phyloP scores from a whole-genome alignment of 2,888 invertebrate genomes.

The Hofmannophila pseudospretella region DNA sequence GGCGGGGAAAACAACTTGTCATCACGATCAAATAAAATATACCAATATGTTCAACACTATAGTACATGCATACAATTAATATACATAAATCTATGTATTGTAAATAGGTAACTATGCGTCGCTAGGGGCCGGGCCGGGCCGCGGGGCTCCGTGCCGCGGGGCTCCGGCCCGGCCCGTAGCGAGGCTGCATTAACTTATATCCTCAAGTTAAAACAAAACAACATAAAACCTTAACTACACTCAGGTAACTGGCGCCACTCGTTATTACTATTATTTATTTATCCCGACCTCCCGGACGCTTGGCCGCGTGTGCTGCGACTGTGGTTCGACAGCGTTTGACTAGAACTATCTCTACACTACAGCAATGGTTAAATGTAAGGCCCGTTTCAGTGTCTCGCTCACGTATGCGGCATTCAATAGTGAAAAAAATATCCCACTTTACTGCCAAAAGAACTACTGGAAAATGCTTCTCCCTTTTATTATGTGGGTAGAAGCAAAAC shows the following conservation, averaged over 20 bases:
- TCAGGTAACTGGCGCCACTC: slow-evolving; percentile 56
- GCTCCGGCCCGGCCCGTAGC: slow-evolving; percentile 29
- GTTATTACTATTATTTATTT: slow-evolving; percentile 5
- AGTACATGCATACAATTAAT: slow-evolving; percentile 51
- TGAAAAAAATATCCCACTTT: too few relatives aligned
- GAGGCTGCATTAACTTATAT: slow-evolving; percentile 46
- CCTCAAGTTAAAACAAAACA: slow-evolving; percentile 46
- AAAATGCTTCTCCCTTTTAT: too few relatives aligned
- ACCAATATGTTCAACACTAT: slow-evolving; percentile 45
- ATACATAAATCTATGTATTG: slow-evolving; percentile 49
- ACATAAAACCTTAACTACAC: slow-evolving; percentile 45
- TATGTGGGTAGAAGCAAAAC: too few relatives aligned
- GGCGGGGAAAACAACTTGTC: slow-evolving; percentile 42
- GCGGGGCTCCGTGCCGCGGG: too few relatives aligned
- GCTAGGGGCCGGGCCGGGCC: slow-evolving; percentile 27
- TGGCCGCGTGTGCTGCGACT: too few relatives aligned
- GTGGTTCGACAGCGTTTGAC: slow-evolving; percentile 24
- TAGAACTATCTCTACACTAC: slow-evolving; percentile 34
- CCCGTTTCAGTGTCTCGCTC: too few relatives aligned
- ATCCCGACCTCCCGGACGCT: not conserved
- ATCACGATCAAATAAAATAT: slow-evolving; percentile 46
- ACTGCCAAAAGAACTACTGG: too few relatives aligned
- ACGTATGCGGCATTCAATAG: too few relatives aligned
- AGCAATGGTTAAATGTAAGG: slow-evolving; percentile 10
- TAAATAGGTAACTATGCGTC: slow-evolving; percentile 59